Evolutionary conservation across 2,797 vertebrate species (phyloP).

Genomic region (Molossus molossus): DNA sequence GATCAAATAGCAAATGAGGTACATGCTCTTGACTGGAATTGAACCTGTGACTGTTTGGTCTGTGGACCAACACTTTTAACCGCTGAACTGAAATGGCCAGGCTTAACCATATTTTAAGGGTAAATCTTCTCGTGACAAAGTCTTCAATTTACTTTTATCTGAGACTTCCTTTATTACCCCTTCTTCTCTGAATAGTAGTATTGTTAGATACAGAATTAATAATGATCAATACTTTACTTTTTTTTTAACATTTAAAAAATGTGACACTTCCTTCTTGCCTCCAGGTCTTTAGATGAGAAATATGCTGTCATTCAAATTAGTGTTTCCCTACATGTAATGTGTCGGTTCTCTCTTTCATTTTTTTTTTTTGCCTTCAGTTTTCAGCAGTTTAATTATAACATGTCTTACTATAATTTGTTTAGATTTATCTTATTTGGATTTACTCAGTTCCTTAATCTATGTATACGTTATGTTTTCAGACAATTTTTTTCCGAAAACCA

Average conservation of each 20-base stretch:
- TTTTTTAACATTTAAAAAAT: background rate
- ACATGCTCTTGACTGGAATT: too few relatives aligned
- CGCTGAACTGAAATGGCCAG: too few relatives aligned
- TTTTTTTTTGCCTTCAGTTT: too few relatives aligned
- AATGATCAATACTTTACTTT: background rate
- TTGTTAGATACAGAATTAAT: background rate
- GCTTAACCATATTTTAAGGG: background rate
- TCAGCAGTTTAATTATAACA: background rate
- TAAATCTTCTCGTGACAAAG: background rate
- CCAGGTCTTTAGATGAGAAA: background rate
- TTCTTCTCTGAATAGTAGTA: background rate
- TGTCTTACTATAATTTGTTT: background rate
- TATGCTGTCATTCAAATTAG: background rate
- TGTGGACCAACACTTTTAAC: too few relatives aligned
- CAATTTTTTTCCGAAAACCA: conserved; percentile 1
- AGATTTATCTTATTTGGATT: background rate
- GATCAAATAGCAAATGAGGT: too few relatives aligned
- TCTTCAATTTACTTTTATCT: background rate
- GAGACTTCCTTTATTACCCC: background rate
- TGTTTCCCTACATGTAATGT: too few relatives aligned
- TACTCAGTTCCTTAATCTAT: background rate
- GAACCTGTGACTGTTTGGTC: too few relatives aligned
- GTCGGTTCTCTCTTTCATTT: too few relatives aligned
- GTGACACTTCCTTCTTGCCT: background rate
- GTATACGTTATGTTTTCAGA: background rate